These are phyloP conservation scores for Luffia ferchaultella DNA, from an alignment of 2,888 invertebrate species.

Conservation along the genomic window DNA sequence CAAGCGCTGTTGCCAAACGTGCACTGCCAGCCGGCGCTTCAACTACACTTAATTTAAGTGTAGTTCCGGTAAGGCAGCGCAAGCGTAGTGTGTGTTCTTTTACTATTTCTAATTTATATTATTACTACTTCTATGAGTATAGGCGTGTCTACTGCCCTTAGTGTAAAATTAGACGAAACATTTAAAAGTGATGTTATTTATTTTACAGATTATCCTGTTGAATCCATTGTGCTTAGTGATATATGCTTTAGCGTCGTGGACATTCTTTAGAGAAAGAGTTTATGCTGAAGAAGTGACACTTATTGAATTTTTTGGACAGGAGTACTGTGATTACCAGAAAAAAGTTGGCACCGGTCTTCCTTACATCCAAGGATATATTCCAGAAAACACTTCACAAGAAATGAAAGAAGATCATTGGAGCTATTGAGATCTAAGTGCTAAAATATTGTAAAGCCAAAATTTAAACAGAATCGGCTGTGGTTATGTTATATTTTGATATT, in stretches of 20 bases:
- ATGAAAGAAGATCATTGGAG: slow-evolving; percentile 25
- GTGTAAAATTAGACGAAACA: background rate
- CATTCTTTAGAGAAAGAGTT: slow-evolving; percentile 89
- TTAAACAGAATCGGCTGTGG: no score
- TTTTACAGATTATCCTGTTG: slow-evolving; percentile 79
- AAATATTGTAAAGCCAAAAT: no score
- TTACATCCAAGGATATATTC: slow-evolving; percentile 79
- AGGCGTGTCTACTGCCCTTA: no score
- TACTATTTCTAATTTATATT: no score
- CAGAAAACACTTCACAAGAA: slow-evolving; percentile 19
- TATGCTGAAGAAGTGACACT: slow-evolving; percentile 89
- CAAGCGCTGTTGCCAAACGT: no score
- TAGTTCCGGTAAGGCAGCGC: no score
- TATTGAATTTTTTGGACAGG: slow-evolving; percentile 89
- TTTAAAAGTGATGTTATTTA: background rate
- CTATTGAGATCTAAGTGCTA: no score
- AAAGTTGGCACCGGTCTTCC: slow-evolving; percentile 87
- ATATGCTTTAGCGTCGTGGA: slow-evolving; percentile 87
- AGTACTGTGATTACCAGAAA: slow-evolving; percentile 87
- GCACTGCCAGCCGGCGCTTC: no score
- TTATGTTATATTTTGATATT: no score
- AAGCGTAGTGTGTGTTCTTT: no score
- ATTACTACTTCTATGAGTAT: no score
- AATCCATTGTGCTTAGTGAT: slow-evolving; percentile 89
- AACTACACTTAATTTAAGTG: no score